These are phyloP conservation scores for Agapornis roseicollis DNA, from an alignment of 2,113 vertebrate genomes.

Conservation along the genomic window DNA sequence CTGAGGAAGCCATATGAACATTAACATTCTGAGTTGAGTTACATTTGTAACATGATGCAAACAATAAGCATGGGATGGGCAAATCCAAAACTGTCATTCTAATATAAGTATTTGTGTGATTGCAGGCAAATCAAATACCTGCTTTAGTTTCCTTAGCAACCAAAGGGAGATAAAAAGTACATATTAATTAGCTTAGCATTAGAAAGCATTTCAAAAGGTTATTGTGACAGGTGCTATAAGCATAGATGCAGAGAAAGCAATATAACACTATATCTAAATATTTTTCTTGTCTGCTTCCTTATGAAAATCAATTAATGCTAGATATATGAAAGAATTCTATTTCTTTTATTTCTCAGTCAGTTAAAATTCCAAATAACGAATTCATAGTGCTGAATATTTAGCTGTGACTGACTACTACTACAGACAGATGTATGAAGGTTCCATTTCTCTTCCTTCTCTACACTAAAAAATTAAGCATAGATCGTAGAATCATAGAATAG, in stretches of 20 bases:
- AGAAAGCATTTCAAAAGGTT: not conserved
- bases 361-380: conserved; percentile 16
- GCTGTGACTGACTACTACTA: not conserved
- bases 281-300: not conserved
- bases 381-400: not conserved
- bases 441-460: not conserved
- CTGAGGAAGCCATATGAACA: not conserved
- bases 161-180: not conserved
- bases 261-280: not conserved
- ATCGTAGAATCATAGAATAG: not conserved
- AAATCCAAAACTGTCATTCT: not conserved
- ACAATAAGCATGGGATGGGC: not conserved
- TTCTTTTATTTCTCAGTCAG: not conserved
- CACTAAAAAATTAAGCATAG: not conserved
- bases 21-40: not conserved
- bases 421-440: not conserved
- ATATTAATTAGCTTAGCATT: not conserved
- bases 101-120: not conserved
- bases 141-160: not conserved
- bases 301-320: not conserved
- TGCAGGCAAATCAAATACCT: not conserved
- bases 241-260: not conserved
- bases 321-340: not conserved
- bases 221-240: not conserved
- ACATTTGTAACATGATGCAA: not conserved